phyloP scores from a whole-genome alignment of 2,888 invertebrate species.

The Lycocerus yunnanus region DNA sequence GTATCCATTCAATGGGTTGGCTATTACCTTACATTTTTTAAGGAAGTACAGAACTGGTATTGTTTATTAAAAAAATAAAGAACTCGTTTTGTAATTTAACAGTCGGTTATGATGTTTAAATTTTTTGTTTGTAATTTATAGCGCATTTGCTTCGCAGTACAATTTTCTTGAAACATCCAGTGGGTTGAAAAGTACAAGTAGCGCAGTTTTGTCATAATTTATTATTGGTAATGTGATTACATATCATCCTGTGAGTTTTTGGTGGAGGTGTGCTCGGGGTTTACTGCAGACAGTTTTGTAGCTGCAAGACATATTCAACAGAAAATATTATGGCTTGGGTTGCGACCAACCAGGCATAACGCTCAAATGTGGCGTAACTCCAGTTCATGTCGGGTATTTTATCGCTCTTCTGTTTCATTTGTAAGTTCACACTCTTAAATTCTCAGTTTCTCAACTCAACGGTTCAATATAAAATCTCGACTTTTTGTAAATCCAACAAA shows the following conservation, averaged over 20 bases:
- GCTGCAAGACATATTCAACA: conserved; percentile 9
- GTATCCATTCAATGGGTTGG: not conserved
- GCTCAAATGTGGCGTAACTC: conserved; percentile 18
- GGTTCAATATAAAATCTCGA: not conserved
- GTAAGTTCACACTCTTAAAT: conserved; percentile 18
- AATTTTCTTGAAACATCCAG: not conserved
- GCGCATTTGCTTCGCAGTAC: not conserved
- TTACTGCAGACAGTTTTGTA: conserved; percentile 9
- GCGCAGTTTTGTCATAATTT: not conserved
- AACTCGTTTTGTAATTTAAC: not conserved
- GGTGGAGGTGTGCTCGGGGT: not conserved
- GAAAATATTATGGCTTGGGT: conserved; percentile 8
- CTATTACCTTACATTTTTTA: not conserved
- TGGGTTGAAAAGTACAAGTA: not conserved
- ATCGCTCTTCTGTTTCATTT: conserved; percentile 22
- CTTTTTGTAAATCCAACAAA: not conserved
- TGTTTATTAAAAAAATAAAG: not conserved
- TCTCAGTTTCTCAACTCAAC: conserved; percentile 11
- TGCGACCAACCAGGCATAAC: conserved; percentile 11
- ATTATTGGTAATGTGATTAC: not conserved
- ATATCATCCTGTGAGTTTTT: not conserved
- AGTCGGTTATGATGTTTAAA: not conserved
- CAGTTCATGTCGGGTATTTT: conserved; percentile 22
- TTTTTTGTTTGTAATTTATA: not conserved
- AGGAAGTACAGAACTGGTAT: not conserved